Percentiles rank a stretch among this genome's conserved stretches.
phyloP scores from a whole-genome alignment of 1,140 invertebrate species.

The Philopotamus ludificatus region DNA sequence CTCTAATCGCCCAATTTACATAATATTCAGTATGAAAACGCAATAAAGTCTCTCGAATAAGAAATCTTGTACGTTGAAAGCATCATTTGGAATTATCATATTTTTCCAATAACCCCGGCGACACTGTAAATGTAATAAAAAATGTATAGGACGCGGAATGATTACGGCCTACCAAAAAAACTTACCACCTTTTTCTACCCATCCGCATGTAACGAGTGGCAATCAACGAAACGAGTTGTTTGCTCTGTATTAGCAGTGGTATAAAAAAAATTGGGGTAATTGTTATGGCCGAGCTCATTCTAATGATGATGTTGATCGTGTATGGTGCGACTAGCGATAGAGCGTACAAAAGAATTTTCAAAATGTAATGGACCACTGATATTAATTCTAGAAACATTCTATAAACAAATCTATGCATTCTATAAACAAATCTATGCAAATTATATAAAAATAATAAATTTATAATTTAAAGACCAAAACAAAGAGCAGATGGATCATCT shows the following conservation, averaged over 20 bases:
- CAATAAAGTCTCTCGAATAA: neutral
- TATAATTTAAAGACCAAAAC: too few species aligned
- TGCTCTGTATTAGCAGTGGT: neutral
- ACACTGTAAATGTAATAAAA: neutral
- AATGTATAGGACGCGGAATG: too few species aligned
- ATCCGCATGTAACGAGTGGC: neutral
- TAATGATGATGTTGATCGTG: too few species aligned
- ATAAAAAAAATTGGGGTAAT: neutral
- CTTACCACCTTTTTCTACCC: neutral
- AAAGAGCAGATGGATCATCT: too few species aligned
- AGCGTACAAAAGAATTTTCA: too few species aligned
- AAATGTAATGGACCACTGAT: too few species aligned
- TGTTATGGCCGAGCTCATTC: neutral
- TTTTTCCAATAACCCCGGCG: neutral
- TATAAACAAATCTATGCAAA: too few species aligned
- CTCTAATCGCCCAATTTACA: constrained; percentile 3
- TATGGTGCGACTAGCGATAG: too few species aligned
- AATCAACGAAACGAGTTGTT: neutral
- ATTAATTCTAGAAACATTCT: too few species aligned
- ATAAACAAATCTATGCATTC: too few species aligned
- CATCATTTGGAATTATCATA: constrained; percentile 4
- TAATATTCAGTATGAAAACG: constrained; percentile 9
- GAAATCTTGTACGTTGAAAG: neutral
- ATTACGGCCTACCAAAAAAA: too few species aligned
- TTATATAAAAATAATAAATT: too few species aligned